These are phyloP conservation scores for Diachasma alloeum DNA, from an alignment of 1,140 invertebrate species.

Conservation along the genomic window DNA sequence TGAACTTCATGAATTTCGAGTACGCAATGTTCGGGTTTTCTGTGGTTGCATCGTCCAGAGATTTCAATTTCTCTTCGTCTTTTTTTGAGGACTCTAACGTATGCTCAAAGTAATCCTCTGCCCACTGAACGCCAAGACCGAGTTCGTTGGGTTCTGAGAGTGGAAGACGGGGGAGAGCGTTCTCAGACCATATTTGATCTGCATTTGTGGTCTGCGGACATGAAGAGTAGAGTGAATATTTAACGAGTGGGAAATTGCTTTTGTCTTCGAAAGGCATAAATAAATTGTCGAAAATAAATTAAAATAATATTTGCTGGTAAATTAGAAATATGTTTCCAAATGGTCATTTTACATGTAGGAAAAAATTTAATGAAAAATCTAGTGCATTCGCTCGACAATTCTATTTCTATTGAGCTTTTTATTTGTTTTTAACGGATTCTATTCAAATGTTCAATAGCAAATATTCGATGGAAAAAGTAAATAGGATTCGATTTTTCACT, in stretches of 20 bases:
- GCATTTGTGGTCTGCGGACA: background rate
- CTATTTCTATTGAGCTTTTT: too few species aligned
- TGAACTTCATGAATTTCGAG: constrained; percentile 87
- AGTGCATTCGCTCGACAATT: too few species aligned
- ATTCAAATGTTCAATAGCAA: too few species aligned
- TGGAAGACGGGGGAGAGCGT: background rate
- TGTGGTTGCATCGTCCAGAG: constrained; percentile 62
- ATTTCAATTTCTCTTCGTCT: constrained; percentile 38
- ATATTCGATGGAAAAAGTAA: too few species aligned
- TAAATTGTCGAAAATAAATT: too few species aligned
- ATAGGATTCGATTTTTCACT: too few species aligned
- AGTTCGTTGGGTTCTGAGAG: constrained; percentile 56
- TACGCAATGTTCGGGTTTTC: constrained; percentile 77
- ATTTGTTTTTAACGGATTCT: too few species aligned
- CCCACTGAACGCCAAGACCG: constrained; percentile 67
- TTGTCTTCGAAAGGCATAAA: too few species aligned
- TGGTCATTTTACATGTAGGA: too few species aligned
- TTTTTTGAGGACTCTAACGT: constrained; percentile 51
- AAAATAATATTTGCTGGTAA: too few species aligned
- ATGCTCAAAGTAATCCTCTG: constrained; percentile 70
- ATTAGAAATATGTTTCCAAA: too few species aligned
- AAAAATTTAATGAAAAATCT: too few species aligned
- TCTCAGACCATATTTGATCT: background rate
- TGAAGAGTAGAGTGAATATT: background rate
- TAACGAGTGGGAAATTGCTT: background rate